Evolutionary conservation across 2,888 invertebrate genomes (phyloP).

Genomic region (Sinelater perroti): DNA sequence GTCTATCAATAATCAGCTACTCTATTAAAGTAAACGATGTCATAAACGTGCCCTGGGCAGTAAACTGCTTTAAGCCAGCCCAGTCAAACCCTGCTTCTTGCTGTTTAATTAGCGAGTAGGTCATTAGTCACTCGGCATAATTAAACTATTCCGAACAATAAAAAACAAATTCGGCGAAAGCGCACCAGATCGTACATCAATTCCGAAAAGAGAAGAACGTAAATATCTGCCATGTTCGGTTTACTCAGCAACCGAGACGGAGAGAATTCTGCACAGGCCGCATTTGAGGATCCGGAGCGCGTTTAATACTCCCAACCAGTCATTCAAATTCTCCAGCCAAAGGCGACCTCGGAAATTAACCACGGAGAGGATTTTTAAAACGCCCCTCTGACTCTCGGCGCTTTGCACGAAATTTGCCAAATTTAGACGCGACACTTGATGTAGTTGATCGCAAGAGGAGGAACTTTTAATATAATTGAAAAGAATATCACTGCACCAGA

Average conservation of each 20-base stretch:
- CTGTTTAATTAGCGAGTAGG: too few relatives aligned
- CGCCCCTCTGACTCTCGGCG: background rate
- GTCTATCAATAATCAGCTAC: too few relatives aligned
- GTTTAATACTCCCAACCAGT: slow-evolving; percentile 1
- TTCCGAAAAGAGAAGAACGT: background rate
- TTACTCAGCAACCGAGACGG: slow-evolving; percentile 4
- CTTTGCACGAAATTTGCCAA: too few relatives aligned
- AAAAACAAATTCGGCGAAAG: background rate
- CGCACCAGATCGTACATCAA: background rate
- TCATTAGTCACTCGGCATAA: slow-evolving; percentile 1
- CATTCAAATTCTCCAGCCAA: slow-evolving; percentile 15
- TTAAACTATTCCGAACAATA: background rate
- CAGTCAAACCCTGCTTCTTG: too few relatives aligned
- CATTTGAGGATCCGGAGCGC: slow-evolving; percentile 7
- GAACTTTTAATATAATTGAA: too few relatives aligned
- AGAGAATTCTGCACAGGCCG: slow-evolving; percentile 8
- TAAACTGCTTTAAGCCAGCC: too few relatives aligned
- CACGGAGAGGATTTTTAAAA: slow-evolving; percentile 7
- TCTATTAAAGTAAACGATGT: too few relatives aligned
- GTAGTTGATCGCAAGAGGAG: too few relatives aligned
- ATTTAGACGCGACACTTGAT: too few relatives aligned
- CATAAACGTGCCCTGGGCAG: too few relatives aligned
- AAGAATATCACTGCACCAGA: too few relatives aligned
- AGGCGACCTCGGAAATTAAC: slow-evolving; percentile 11
- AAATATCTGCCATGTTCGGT: background rate